Percentiles rank a stretch among this genome's conserved stretches.
phyloP scores from a whole-genome alignment of 2,888 invertebrate genomes.

The Eupithecia insigniata region DNA sequence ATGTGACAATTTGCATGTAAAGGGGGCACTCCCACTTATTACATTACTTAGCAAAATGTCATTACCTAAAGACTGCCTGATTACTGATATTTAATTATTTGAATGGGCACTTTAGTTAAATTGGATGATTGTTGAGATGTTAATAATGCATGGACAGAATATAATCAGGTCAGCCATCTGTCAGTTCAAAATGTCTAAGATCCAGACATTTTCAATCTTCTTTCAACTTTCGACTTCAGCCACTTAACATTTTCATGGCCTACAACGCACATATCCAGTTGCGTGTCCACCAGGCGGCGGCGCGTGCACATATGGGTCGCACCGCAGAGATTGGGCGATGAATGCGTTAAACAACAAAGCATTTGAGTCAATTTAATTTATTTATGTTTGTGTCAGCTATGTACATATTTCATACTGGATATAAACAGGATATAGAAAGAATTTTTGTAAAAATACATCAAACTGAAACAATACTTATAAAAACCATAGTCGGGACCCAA shows the following conservation, averaged over 20 bases:
- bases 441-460: not conserved
- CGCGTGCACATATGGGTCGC: too few species aligned
- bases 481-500: not conserved
- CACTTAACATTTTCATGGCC: too few species aligned
- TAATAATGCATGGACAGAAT: constrained; percentile 25
- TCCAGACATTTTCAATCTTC: not conserved
- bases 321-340: too few species aligned
- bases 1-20: constrained; percentile 40
- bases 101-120: constrained; percentile 21
- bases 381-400: not conserved
- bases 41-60: constrained; percentile 21
- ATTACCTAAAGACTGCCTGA: constrained; percentile 4
- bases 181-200: not conserved
- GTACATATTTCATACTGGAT: not conserved
- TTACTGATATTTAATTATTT: constrained; percentile 13
- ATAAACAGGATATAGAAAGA: not conserved
- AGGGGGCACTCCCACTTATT: constrained; percentile 35
- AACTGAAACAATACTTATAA: not conserved
- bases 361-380: not conserved
- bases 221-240: too few species aligned
- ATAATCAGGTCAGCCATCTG: constrained; percentile 29
- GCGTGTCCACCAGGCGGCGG: too few species aligned
- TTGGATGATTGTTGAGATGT: constrained; percentile 24
- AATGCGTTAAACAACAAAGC: not conserved
- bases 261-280: too few species aligned